Evolutionary conservation across 2,797 vertebrate species (phyloP), one percentile per base, ranked within the genome.

Genomic region (Micropoecilia bifurca): DNA sequence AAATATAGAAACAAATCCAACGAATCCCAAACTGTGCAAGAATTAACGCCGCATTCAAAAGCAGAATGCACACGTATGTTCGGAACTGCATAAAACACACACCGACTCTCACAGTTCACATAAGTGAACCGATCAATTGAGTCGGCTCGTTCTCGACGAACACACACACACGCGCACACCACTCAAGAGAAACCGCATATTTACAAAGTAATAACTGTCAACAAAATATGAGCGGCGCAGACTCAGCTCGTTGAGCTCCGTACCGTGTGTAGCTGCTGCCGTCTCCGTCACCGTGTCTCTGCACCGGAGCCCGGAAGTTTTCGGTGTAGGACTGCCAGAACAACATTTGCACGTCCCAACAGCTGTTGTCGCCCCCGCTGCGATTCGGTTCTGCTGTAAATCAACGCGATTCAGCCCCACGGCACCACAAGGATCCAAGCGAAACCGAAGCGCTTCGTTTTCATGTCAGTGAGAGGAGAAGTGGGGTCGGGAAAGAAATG

Each of bases 281-380:
- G 74, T 43, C 39, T 41, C 73, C 43, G 14, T 76, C 92, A 39
- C 76, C 85, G 80, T 81, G 77, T 73, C 79, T 80, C 69, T 92
- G 88, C 16, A 82, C 87, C 43, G 93, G 92, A 47, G 91, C 84
- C 78, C 92, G 87, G 79, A 96, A 96, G 85, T 93, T 94, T 81
- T 97, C 96, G 9, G 94, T 94, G 83, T 95, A 94, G 2, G 91
- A 87, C 88, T 96, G 96, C 95, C 96, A 96, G 86, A 97, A 96
- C 33, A 97, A 91, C 96, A 96, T 97, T 25, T 74, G 92, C 91
- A 92, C 83, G 73, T 89, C 75, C 5, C 39, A n/a, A 50, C 75
- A 77, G 82, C 76, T 79, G 80, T 63, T 59, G 45, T 68, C 61
- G 45, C 59, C 16, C 0, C 0, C 68, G 20, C 7, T 9, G 25